Conservation (phyloP, 2,888 invertebrate species). For the Drosophila falleni region DNA sequence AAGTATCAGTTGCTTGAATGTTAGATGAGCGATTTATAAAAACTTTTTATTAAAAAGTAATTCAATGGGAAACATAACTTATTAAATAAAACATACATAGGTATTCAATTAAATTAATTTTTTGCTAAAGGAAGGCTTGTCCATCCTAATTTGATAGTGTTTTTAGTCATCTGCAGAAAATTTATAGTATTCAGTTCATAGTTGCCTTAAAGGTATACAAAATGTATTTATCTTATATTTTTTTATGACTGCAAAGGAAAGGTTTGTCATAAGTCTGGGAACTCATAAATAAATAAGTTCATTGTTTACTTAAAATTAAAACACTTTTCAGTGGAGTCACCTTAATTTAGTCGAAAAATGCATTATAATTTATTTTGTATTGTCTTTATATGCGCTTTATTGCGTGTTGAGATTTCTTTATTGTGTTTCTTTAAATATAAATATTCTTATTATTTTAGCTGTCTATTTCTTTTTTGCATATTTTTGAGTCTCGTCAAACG, state of each 20-base stretch:
- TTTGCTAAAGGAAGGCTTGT: too few relatives aligned
- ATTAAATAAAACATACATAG: too few relatives aligned
- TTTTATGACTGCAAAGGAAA: neutral
- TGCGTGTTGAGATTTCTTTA: slow-evolving; percentile 40
- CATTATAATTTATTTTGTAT: slow-evolving; percentile 13
- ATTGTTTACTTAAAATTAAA: neutral
- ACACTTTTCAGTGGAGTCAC: slow-evolving; percentile 4
- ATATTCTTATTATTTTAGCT: slow-evolving; percentile 41
- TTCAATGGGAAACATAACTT: neutral
- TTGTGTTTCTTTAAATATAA: slow-evolving; percentile 6
- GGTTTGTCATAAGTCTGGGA: neutral
- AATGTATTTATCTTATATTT: neutral
- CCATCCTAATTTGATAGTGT: neutral
- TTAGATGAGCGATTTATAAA: too few relatives aligned
- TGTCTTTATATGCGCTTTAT: slow-evolving; percentile 20
- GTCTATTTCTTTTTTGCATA: slow-evolving; percentile 36
- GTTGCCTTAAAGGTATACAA: neutral
- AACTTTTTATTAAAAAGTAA: too few relatives aligned
- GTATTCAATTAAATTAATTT: too few relatives aligned
- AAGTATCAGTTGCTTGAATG: too few relatives aligned
- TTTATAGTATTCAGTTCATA: neutral
- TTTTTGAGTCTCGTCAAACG: slow-evolving; percentile 60
- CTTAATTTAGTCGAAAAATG: slow-evolving; percentile 13
- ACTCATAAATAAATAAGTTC: neutral
- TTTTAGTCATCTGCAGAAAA: neutral